Evolutionary conservation across 2,888 invertebrate genomes (phyloP), one percentile per base, ranked within the genome.

Genomic region (Hyppa rectilinea): DNA sequence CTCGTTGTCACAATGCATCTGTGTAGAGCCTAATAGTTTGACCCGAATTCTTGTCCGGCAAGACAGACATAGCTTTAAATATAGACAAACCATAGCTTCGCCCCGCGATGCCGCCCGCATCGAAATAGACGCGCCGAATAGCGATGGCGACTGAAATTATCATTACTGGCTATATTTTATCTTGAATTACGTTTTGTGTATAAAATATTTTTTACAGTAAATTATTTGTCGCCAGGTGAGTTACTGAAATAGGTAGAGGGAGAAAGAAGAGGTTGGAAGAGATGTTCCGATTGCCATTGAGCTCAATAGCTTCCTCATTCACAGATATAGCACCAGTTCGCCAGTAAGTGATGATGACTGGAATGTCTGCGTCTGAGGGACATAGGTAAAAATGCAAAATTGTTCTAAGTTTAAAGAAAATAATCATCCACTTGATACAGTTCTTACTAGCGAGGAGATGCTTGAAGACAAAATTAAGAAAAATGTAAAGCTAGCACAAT

Each of bases 21-120:
- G 58, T 62, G 71, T 77, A 76, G 40, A 78, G 65, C 80, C 73
- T 81, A 81, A 83, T 69, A 81, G 53, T 78, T 80, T 83, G 85
- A 85, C 85, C 81, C 45, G 63, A 81, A 83, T 84, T 61, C 63
- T 68, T 65, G 50, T 36, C 23, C 56, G 62, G 14, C 58, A 75
- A 58, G 56, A 66, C 70, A 78, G 80, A 60, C 71, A 79, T 72
- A 64, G 70, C 73, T 75, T 77, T 83, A 85, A 80, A 84, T 84
- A 76, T 85, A 85, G 72, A 77, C 43, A 66, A 49, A 65, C 78
- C 71, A 72, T 77, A 82, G 71, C 47, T 65, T 23, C 31, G 56
- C 17, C 50, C 29, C 71, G 56, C 70, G 58, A 52, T 23, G 56
- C 52, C 62, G 60, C 47, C 64, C 75, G 73, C 67, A 45, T 69